Base-by-base conservation (phyloP, 2,888 invertebrate genomes). In the Drosophila mimetica region DNA sequence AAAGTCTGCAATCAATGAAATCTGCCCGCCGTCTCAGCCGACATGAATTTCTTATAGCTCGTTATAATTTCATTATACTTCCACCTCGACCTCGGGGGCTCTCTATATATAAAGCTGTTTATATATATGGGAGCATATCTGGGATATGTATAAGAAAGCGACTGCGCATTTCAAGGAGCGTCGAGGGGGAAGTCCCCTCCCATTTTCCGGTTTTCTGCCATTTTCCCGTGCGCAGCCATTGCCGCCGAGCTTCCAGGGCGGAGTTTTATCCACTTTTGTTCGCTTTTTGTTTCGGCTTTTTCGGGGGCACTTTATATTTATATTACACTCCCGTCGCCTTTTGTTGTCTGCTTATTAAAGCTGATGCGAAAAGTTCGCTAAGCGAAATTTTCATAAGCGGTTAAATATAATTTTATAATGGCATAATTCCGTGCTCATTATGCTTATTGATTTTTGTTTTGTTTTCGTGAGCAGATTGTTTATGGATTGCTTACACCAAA, bases 91-190 rank as follows among this genome's bases (percentile, higher is more conserved):
- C 46, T 58, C 71, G 53, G 73, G 73, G 60, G 58, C 50, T 44
- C n/a, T 34, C 3, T 34, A 34, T n/a, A 34, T 61, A 55, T 47
- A 46, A 72, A 58, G 58, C 51, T 4, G 44, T 13, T 36, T 36
- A n/a, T 20, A 13, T 30, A 51, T 46, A 54, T 50, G 47, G 8
- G 3, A 14, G 2, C 41, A 44, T 13, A 8, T 13, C 13, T 22
- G 32, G 34, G 9, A 54, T 50, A 47, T 61, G 39, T 67, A 51
- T 53, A 74, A 46, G 64, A 60, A 64, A 80, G 82, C 90, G 89
- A 80, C 90, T 90, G 90, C 90, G 90, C 90, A 87, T 81, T 86
- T 90, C 85, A 88, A 82, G 82, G 76, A 78, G 69, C 78, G 70
- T 67, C 20, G 41, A 1, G 65, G 11, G 11, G 30, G 9, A 11